Conservation (phyloP, 2,113 vertebrate genomes). For the Aptenodytes patagonicus region DNA sequence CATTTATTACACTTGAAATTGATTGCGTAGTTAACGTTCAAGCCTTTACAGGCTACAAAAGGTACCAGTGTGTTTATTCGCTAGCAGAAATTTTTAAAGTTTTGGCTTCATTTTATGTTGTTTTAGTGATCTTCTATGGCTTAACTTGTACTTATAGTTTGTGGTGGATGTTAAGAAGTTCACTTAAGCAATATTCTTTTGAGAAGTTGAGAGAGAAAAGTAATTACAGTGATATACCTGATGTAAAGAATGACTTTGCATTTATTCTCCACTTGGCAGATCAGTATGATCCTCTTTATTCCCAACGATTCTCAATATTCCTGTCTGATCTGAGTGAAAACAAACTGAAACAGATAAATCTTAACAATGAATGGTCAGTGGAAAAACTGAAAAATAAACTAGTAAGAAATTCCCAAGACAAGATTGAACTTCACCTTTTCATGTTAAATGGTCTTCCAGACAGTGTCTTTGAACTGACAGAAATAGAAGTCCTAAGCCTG, state of each 20-base stretch:
- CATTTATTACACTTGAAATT: conserved; percentile 78
- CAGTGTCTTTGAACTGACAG: conserved; percentile 79
- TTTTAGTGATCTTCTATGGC: conserved; percentile 79
- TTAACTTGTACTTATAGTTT: conserved; percentile 82
- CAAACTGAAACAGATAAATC: conserved; percentile 82
- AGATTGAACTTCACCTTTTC: conserved; percentile 79
- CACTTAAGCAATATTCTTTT: conserved; percentile 85
- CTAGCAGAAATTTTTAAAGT: conserved; percentile 83
- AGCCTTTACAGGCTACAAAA: conserved; percentile 81
- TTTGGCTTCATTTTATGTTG: conserved; percentile 80
- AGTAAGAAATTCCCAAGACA: conserved; percentile 77
- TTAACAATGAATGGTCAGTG: conserved; percentile 81
- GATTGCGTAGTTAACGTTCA: conserved; percentile 78
- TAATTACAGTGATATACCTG: conserved; percentile 84
- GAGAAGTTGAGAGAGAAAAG: conserved; percentile 82
- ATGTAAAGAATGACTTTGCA: conserved; percentile 85
- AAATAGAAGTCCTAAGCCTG: conserved; percentile 82
- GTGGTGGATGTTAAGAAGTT: conserved; percentile 84
- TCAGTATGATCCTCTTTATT: conserved; percentile 83
- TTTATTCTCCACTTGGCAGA: conserved; percentile 86
- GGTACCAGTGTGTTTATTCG: conserved; percentile 82
- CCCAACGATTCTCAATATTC: conserved; percentile 85
- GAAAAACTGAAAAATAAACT: conserved; percentile 81
- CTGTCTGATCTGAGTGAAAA: conserved; percentile 83
- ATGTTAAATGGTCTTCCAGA: conserved; percentile 82